Evolutionary conservation across 2,113 vertebrate species (phyloP).

Genomic region (Upupa epops): DNA sequence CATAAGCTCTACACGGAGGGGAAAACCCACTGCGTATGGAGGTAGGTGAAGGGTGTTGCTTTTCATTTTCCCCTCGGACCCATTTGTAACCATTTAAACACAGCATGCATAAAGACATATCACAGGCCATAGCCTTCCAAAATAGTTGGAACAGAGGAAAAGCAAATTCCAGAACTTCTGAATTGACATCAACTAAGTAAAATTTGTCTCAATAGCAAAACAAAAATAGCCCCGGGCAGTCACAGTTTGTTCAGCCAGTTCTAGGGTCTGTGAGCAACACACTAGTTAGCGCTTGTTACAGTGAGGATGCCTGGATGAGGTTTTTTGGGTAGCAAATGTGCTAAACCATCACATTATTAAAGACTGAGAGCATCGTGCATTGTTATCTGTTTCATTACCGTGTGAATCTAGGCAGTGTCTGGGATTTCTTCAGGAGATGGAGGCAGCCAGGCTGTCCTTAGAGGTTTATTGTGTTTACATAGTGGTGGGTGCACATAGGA

Average conservation of each 20-base stretch:
- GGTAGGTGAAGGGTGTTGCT: neutral
- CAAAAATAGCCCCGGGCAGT: neutral
- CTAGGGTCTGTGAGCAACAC: neutral
- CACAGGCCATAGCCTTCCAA: neutral
- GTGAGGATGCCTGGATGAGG: neutral
- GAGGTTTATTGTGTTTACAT: neutral
- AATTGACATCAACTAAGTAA: neutral
- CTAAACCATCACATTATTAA: neutral
- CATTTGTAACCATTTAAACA: neutral
- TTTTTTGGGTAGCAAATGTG: neutral
- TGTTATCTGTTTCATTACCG: neutral
- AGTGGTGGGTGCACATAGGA: neutral
- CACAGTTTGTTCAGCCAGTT: neutral
- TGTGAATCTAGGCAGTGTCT: neutral
- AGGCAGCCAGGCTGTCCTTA: neutral
- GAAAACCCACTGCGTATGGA: neutral
- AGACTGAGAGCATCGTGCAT: neutral
- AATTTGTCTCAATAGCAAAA: neutral
- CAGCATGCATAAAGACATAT: neutral
- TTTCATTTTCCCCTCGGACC: neutral
- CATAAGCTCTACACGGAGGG: neutral
- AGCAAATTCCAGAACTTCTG: neutral
- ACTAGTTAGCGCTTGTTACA: neutral
- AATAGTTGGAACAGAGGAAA: neutral
- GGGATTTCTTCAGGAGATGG: neutral